Base-by-base conservation (phyloP, 1,140 invertebrate species). In the Drosophila miranda region DNA sequence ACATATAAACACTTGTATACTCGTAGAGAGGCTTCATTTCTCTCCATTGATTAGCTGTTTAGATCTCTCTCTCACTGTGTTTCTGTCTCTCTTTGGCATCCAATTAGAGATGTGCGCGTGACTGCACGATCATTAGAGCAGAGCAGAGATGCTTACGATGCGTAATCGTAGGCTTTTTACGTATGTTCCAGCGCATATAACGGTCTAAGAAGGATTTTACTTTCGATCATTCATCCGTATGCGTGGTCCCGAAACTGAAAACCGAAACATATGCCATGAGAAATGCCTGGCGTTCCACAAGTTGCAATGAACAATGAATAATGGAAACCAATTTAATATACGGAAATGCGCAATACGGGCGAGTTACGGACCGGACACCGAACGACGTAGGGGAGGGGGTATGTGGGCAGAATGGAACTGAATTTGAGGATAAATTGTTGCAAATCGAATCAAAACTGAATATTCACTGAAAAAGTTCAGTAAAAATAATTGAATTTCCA, bases 291-390 rank as follows among this genome's bases (percentile, higher is more conserved):
- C n/a, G 8, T 30, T 19, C 26, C 49, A 61, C 44, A 21, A 11
- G 11, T 38, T 38, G 9, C 34, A 11, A 38, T 13, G 34, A 38
- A 38, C 34, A 38, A 38, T 38, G 34, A 61, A 61, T 61, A 45
- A 61, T 61, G 41, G 41, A 61, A 61, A 61, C 49, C 49, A 13
- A 53, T 61, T 61, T 34, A 61, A 61, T 45, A 34, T 6, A 26
- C 30, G 49, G 3, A 49, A 53, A 11, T 53, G 58, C 48, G 58
- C 49, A 60, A 38, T 52, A n/a, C 21, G 14, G n/a, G 8, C 9
- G 44, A 34, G 1, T 34, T 28, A 38, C 3, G 34, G 34, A 11
- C 34, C 34, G 34, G 34, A 13, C 34, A 38, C 34, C 34, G 34
- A 38, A 38, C 11, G 11, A 5, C 4, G 11, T 38, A 9, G 11